Percentiles rank a stretch among this genome's conserved stretches.
These are phyloP conservation scores for Drosophila littoralis DNA, from an alignment of 1,140 invertebrate genomes.

Conservation along the genomic window DNA sequence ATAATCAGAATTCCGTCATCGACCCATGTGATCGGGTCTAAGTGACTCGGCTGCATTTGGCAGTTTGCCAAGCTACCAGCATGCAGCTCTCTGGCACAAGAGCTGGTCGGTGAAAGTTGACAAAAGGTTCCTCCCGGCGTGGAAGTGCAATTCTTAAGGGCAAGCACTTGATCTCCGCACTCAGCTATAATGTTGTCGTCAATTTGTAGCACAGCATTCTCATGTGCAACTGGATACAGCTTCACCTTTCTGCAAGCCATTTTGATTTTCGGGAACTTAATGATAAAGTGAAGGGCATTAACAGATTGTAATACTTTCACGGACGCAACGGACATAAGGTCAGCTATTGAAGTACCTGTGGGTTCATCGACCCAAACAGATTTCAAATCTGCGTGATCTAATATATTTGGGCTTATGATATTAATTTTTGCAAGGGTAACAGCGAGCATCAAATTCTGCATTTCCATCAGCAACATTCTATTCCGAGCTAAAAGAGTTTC, in stretches of 20 bases:
- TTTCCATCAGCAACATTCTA: too few relatives aligned
- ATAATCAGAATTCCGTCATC: not conserved
- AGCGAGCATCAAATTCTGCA: too few relatives aligned
- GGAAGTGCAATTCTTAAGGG: not conserved
- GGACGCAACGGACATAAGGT: too few relatives aligned
- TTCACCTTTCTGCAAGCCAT: too few relatives aligned
- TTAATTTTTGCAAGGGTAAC: too few relatives aligned
- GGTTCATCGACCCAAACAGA: not conserved
- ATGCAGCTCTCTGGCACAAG: not conserved
- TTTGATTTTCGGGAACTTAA: too few relatives aligned
- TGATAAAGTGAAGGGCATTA: too few relatives aligned
- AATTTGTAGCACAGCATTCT: not conserved
- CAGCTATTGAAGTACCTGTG: not conserved
- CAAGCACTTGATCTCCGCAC: not conserved
- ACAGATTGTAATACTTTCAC: too few relatives aligned
- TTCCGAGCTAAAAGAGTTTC: too few relatives aligned
- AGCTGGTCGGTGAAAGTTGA: not conserved
- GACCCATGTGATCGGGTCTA: not conserved
- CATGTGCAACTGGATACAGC: too few relatives aligned
- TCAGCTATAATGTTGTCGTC: not conserved
- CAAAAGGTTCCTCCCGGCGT: not conserved
- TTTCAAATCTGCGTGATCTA: not conserved
- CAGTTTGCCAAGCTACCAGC: too few relatives aligned
- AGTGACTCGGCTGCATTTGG: too few relatives aligned
- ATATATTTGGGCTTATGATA: not conserved